phyloP scores from a whole-genome alignment of 1,140 invertebrate species.

The Aphaenogaster rudis region DNA sequence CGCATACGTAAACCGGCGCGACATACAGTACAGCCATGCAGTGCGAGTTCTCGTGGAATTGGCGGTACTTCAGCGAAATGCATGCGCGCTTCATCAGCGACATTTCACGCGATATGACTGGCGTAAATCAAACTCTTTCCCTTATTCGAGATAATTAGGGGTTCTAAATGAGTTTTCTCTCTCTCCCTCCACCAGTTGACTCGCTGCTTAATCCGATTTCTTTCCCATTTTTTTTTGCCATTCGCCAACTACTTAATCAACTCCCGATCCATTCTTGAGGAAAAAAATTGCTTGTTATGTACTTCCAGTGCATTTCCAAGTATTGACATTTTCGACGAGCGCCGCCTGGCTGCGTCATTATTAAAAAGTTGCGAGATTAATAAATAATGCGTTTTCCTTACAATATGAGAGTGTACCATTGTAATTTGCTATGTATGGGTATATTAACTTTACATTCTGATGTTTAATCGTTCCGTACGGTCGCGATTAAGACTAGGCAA shows the following conservation, averaged over 20 bases:
- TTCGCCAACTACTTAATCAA: slow-evolving; percentile 20
- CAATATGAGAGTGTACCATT: neutral
- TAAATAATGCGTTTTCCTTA: slow-evolving; percentile 18
- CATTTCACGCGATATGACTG: slow-evolving; percentile 25
- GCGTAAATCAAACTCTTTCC: neutral
- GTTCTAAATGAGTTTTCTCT: neutral
- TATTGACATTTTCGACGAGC: slow-evolving; percentile 48
- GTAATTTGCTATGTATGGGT: neutral
- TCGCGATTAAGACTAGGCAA: slow-evolving; percentile 3
- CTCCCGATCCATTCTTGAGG: neutral
- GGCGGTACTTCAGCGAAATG: slow-evolving; percentile 24
- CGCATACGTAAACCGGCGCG: slow-evolving; percentile 74
- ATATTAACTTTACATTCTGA: neutral
- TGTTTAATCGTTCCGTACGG: neutral
- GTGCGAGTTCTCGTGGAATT: slow-evolving; percentile 27
- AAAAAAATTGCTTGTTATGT: slow-evolving; percentile 21
- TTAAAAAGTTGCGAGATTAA: slow-evolving; percentile 39
- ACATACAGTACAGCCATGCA: slow-evolving; percentile 12
- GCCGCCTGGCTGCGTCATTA: neutral
- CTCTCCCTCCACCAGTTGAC: neutral
- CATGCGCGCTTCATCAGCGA: slow-evolving; percentile 27
- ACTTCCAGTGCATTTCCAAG: slow-evolving; percentile 14
- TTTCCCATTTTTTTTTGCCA: neutral
- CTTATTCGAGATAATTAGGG: slow-evolving; percentile 24
- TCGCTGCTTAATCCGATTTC: neutral